Percentiles rank a stretch among this genome's conserved stretches.
These are phyloP conservation scores for Porites cylindrica DNA, from an alignment of 92 coral and sea anemone genomes.

Conservation along the genomic window DNA sequence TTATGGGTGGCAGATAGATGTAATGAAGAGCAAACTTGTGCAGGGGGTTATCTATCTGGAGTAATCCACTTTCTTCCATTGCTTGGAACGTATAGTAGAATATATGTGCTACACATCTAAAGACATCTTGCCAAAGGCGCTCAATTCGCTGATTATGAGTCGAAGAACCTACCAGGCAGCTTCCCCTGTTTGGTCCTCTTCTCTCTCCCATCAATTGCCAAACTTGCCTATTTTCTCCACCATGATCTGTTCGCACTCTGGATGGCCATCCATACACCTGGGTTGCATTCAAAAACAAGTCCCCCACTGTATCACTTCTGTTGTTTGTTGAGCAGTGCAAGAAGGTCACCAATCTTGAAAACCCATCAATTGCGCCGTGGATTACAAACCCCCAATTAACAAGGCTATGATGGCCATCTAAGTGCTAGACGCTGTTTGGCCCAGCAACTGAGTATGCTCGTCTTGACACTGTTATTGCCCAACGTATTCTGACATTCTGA, in stretches of 20 bases:
- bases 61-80: slow-evolving; percentile 53
- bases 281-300: slow-evolving; percentile 27
- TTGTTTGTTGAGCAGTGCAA: slow-evolving; percentile 56
- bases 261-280: slow-evolving; percentile 52
- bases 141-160: slow-evolving; percentile 63
- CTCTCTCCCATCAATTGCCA: slow-evolving; percentile 64
- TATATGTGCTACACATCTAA: slow-evolving; percentile 53
- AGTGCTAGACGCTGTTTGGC: slow-evolving; percentile 66
- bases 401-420: slow-evolving; percentile 57
- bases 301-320: slow-evolving; percentile 40
- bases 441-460: slow-evolving; percentile 58
- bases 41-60: slow-evolving; percentile 30
- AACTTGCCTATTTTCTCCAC: slow-evolving; percentile 68
- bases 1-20: slow-evolving; percentile 55
- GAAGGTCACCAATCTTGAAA: slow-evolving; percentile 26
- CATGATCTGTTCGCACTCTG: slow-evolving; percentile 65
- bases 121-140: slow-evolving; percentile 69
- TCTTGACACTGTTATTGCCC: slow-evolving; percentile 60
- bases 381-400: slow-evolving; percentile 54
- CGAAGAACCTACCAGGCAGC: slow-evolving; percentile 56
- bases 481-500: slow-evolving; percentile 16
- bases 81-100: slow-evolving; percentile 65
- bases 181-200: slow-evolving; percentile 67
- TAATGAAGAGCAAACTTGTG: slow-evolving; percentile 64
- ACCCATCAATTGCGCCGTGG: slow-evolving; percentile 42